Base-by-base conservation (phyloP, 2,888 invertebrate genomes). In the Zaprionus lineosus region DNA sequence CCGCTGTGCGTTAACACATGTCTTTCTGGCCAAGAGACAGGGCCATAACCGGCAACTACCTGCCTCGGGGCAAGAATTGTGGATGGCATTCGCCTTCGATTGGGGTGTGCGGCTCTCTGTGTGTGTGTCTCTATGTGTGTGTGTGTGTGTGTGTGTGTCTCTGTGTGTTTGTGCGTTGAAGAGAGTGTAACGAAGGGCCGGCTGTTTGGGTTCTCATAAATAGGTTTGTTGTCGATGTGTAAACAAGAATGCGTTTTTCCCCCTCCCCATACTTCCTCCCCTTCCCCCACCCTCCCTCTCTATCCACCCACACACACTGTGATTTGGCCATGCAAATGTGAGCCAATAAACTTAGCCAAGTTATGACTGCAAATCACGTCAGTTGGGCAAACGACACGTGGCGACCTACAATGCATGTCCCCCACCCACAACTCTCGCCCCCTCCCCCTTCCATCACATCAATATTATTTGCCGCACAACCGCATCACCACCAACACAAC, bases 361-460 rank as follows among this genome's bases (percentile, higher is more conserved):
- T 84, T 84, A 82, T 78, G 64, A 62, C 72, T 67, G 43, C 51
- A 73, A 84, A 83, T 86, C 82, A 83, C 82, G 82, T 74, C 75
- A 82, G 40, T 39, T 26, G 61, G 16, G 34, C 44, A 52, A 53
- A 31, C 61, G 74, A 70, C 75, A 75, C 75, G 75, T 75, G 73
- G 58, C 63, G 74, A 70, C 74, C 74, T 68, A 73, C 69, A 53
- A 73, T 73, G 68, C 73, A 61, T 36, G 15, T 12, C 14, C 15
- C 4, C 34, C 9, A 15, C 31, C 2, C 34, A 4, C 4, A 37
- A 14, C 9, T 6, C 14, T 4, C 12, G 2, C 7, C 5, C 11
- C 41, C 6, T 3, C 21, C 14, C 9, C 15, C 1, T 12, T 1
- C 1, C 15, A 2, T n/a, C n/a, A n/a, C n/a, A n/a, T n/a, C n/a